Evolutionary conservation across 1,140 invertebrate species (phyloP).

Genomic region (Lethrus apterus): DNA sequence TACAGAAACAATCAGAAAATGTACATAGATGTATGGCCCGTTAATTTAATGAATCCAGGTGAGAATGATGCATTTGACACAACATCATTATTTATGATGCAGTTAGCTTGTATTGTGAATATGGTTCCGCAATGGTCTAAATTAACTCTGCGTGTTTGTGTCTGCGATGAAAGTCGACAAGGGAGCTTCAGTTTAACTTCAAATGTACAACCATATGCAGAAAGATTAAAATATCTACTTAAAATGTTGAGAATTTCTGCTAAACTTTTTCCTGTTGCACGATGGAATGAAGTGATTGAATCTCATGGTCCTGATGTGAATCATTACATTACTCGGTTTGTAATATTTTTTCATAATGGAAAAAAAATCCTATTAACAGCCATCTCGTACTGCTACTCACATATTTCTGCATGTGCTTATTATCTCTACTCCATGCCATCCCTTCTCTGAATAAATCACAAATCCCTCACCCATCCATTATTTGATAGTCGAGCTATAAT

Average conservation of each 20-base stretch:
- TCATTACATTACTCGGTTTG: constrained; percentile 30
- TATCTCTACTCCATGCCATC: too few species aligned
- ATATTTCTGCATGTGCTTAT: too few species aligned
- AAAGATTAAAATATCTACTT: constrained; percentile 51
- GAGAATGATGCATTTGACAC: constrained; percentile 73
- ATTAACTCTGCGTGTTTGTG: constrained; percentile 73
- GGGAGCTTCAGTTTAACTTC: constrained; percentile 41
- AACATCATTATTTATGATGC: constrained; percentile 90
- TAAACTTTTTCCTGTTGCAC: constrained; percentile 49
- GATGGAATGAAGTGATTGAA: constrained; percentile 34
- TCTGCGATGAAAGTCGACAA: constrained; percentile 56
- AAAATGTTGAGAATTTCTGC: constrained; percentile 58
- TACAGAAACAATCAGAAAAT: constrained; percentile 50
- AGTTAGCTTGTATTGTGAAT: constrained; percentile 92
- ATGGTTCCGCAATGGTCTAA: constrained; percentile 84
- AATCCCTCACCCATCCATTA: too few species aligned
- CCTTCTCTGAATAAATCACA: too few species aligned
- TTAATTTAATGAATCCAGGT: constrained; percentile 75
- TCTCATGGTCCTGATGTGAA: constrained; percentile 24
- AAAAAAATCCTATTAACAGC: background rate
- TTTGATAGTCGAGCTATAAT: too few species aligned
- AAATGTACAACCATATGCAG: constrained; percentile 39
- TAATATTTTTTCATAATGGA: background rate
- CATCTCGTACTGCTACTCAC: background rate
- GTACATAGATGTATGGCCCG: constrained; percentile 96